Evolutionary conservation across 2,888 invertebrate genomes (phyloP).

Genomic region (Chromoteleia sp.): DNA sequence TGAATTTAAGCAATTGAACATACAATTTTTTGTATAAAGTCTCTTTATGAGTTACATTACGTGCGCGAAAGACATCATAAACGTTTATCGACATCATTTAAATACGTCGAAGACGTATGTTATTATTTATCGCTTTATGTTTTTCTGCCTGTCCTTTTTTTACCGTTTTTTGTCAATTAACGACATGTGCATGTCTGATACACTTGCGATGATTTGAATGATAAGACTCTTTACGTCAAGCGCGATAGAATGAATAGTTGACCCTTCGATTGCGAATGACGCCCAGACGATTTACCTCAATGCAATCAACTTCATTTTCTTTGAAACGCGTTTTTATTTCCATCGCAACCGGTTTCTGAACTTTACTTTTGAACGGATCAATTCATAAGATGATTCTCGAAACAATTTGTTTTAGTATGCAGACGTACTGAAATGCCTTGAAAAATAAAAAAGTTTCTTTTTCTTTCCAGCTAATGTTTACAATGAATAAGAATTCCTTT

Average conservation of each 20-base stretch:
- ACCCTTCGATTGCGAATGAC: background rate
- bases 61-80: background rate
- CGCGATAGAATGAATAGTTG: slow-evolving; percentile 11
- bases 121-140: slow-evolving; percentile 6
- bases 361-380: slow-evolving; percentile 9
- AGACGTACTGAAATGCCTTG: background rate
- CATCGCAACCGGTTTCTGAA: slow-evolving; percentile 23
- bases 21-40: too few relatives aligned
- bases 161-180: slow-evolving; percentile 1
- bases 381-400: background rate
- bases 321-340: background rate
- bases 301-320: slow-evolving; percentile 1
- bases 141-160: background rate
- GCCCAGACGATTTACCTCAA: slow-evolving; percentile 14
- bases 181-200: slow-evolving; percentile 10
- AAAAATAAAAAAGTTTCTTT: background rate
- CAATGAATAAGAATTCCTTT: background rate
- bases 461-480: background rate
- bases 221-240: slow-evolving; percentile 26
- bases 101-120: background rate
- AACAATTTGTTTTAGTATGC: slow-evolving; percentile 5
- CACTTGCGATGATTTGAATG: slow-evolving; percentile 2
- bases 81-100: background rate
- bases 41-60: too few relatives aligned
- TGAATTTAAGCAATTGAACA: too few relatives aligned